Evolutionary conservation across 2,888 invertebrate species (phyloP), one percentile per base, ranked within the genome.

Genomic region (Apotomis capreana): DNA sequence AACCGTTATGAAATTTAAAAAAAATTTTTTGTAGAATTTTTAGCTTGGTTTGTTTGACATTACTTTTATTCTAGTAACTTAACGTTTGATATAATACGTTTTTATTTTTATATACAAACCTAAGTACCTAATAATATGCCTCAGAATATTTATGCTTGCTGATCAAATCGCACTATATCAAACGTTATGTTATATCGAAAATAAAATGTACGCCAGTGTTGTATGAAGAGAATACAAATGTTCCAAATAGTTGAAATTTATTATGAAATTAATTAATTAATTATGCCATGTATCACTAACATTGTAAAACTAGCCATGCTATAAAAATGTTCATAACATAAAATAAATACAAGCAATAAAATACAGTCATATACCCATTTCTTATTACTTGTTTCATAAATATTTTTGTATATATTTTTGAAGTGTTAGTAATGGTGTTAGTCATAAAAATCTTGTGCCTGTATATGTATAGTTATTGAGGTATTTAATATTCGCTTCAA

Each of bases 371-470:
- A 13, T 5, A 13, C 9, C 49, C 49, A 9, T 49, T 49, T n/a
- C n/a, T n/a, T n/a, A n/a, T n/a, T n/a, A n/a, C n/a, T 77, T 67
- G 75, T 67, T 37, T 64, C 72, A 74, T 75, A 74, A 74, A 71
- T 75, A 74, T 73, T 81, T 74, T 78, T 80, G 78, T 78, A 77
- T 78, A 79, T 77, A 78, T 78, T 78, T 79, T 77, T 71, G 81
- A 79, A 81, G 79, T 86, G 81, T 86, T 86, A 85, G 84, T 78
- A 74, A 81, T 76, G 81, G 79, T 86, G 81, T 86, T 86, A 85
- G 84, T 78, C 74, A 81, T 76, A 79, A 82, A 73, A 77, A 80
- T 82, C 78, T 81, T 80, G 87, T 87, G 87, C 87, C 87, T 87
- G 82, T 83, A 82, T 79, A 74, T 86, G 82, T 83, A 83, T 79